Percentiles rank a stretch among this genome's conserved stretches.
Conservation (phyloP, 2,888 invertebrate species). For the Ennomos erosarius region DNA sequence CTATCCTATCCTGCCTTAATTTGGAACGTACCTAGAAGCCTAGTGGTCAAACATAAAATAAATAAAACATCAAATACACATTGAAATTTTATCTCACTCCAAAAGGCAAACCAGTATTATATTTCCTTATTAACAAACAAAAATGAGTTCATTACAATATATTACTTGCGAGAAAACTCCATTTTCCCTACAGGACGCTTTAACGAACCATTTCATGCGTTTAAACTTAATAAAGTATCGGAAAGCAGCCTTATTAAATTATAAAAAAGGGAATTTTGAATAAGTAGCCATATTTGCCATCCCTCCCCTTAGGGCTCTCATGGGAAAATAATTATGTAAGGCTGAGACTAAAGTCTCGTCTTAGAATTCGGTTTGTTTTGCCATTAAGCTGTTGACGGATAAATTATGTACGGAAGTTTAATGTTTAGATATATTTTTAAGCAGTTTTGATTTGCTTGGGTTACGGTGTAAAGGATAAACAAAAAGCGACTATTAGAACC, state of each 20-base stretch:
- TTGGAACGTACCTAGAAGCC: too few species aligned
- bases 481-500: neutral
- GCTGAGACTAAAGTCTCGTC: constrained; percentile 49
- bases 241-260: constrained; percentile 78
- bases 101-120: constrained; percentile 6
- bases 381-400: constrained; percentile 71
- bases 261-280: constrained; percentile 48
- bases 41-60: neutral
- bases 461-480: constrained; percentile 29
- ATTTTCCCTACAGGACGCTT: constrained; percentile 55
- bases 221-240: constrained; percentile 78
- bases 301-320: constrained; percentile 55
- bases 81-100: neutral
- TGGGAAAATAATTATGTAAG: constrained; percentile 67
- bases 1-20: too few species aligned
- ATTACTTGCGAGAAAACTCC: constrained; percentile 37
- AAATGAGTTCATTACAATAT: constrained; percentile 33
- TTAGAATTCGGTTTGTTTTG: constrained; percentile 73
- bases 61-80: neutral
- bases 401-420: constrained; percentile 60
- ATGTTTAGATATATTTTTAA: constrained; percentile 55
- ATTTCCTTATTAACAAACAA: constrained; percentile 34
- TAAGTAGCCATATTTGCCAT: constrained; percentile 50
- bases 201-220: constrained; percentile 76
- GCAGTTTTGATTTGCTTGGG: constrained; percentile 51